phyloP scores from a whole-genome alignment of 2,113 vertebrate species.

The Puma concolor region DNA sequence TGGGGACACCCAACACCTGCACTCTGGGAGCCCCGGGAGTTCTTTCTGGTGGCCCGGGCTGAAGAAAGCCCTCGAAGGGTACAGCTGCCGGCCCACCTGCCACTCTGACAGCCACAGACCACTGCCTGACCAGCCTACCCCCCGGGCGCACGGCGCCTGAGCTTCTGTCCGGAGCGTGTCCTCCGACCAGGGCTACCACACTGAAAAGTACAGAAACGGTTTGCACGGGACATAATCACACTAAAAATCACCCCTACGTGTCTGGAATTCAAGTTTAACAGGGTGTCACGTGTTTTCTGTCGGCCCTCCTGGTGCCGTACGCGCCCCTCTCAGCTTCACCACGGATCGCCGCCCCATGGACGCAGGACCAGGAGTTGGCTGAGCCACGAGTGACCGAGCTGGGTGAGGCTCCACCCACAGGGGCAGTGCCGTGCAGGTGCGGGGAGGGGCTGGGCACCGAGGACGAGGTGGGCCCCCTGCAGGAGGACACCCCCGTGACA shows the following conservation, averaged over 20 bases:
- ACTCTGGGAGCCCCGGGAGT: fast-evolving
- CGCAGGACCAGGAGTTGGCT: too few relatives aligned
- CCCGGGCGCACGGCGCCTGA: fast-evolving
- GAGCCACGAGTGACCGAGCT: not conserved
- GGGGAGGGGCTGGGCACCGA: too few relatives aligned
- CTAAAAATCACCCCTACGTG: not conserved
- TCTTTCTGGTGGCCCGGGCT: not conserved
- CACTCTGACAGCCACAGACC: too few relatives aligned
- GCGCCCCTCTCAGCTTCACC: fast-evolving
- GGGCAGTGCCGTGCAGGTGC: fast-evolving
- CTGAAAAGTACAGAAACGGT: not conserved
- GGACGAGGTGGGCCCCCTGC: not conserved
- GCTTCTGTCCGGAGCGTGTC: fast-evolving
- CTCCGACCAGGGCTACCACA: not conserved
- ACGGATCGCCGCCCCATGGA: not conserved
- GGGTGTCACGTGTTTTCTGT: not conserved
- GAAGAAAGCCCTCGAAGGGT: fast-evolving
- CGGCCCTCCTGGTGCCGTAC: fast-evolving
- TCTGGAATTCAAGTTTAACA: not conserved
- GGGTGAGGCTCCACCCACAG: not conserved
- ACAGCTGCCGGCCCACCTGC: not conserved
- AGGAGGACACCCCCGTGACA: not conserved
- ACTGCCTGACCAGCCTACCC: too few relatives aligned
- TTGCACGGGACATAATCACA: not conserved
- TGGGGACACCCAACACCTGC: fast-evolving